Base-by-base conservation (phyloP, 2,888 invertebrate genomes). In the Calameuta pallipes region DNA sequence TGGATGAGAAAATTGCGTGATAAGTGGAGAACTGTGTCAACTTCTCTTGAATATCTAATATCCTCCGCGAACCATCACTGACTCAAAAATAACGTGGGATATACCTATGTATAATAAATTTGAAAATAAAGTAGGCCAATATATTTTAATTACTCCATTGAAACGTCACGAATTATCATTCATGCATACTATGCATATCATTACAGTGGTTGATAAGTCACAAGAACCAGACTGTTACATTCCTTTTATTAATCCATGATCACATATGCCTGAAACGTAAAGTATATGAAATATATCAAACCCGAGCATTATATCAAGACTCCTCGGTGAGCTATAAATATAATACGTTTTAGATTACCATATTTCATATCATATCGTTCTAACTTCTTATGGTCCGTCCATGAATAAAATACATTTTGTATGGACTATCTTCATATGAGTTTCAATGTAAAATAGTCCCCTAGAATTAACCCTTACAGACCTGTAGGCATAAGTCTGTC, bases 11-110 rank as follows among this genome's bases (percentile, higher is more conserved):
- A 80, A 79, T 77, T 69, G 73, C 75, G 75, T 69, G 78, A 76
- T 77, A 78, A 80, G 80, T 75, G 73, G 76, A 82, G 79, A 82
- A 78, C 75, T 74, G 75, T 79, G 79, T 79, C 75, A 75, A 76
- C 74, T 74, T 36, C 23, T 69, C 75, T 75, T 56, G 56, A 56
- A 56, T 56, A 56, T 56, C 23, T 56, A 56, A 56, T 56, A 23
- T 56, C 1, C 23, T 6, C 1, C 23, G 56, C 23, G 2, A 56
- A 56, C 56, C 23, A 56, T 23, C 0, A 23, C 23, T 56, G 56
- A 56, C 9, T 56, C 23, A 41, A 41, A 41, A 41, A 15, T 15
- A 41, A 41, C 36, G 15, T 41, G 15, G 41, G 15, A 41, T 41
- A 41, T 15, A 4, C 13, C 6, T 41, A 15, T 41, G 15, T 41